Evolutionary conservation across 1,140 invertebrate genomes (phyloP), one percentile per base, ranked within the genome.

Genomic region (Drosophila baimaii): DNA sequence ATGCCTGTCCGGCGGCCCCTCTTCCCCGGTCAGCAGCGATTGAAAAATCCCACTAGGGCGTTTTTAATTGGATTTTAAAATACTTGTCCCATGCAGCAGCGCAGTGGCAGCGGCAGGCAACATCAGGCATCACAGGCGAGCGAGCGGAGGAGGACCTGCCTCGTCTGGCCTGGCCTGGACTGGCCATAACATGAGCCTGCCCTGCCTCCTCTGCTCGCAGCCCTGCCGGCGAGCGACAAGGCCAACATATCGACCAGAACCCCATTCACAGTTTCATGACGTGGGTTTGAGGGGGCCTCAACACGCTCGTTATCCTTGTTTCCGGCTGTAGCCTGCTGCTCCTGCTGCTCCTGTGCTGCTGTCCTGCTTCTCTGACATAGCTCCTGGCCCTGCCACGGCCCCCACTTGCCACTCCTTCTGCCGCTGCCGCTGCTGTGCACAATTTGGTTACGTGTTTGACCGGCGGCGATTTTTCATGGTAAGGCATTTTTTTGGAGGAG

Each of bases 61-160:
- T 89, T 89, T 89, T 89, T 89, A 89, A 89, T 89, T 89, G 84
- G 84, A 89, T 89, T 89, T 89, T 89, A 88, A 88, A 88, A 88
- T 88, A 88, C 84, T 88, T 88, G 84, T 88, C 77, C 84, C 80
- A 89, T 90, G 55, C 59, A 73, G 66, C 52, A 37, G 35, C 35
- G 15, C 35, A 37, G 35, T 81, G 63, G 54, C 51, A 71, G 58
- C 37, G 41, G 70, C 80, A 83, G 72, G 76, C 76, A 56, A 77
- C 77, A 89, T 84, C 83, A 84, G 84, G 77, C 79, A 75, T 90
- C 83, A 71, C 72, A 59, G 71, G 43, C 71, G 57, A 44, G 47
- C 37, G 62, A n/a, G 61, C 15, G 61, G 44, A 43, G 31, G 49
- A 63, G 52, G 33, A 21, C 27, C 57, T 66, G 64, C 49, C 77